A percentile compares a stretch with the other conserved stretches of the same genome.
These are phyloP conservation scores for Ophiothrix spiculata DNA, from an alignment of 35 echinoderm and acorn worm genomes.

Conservation along the genomic window DNA sequence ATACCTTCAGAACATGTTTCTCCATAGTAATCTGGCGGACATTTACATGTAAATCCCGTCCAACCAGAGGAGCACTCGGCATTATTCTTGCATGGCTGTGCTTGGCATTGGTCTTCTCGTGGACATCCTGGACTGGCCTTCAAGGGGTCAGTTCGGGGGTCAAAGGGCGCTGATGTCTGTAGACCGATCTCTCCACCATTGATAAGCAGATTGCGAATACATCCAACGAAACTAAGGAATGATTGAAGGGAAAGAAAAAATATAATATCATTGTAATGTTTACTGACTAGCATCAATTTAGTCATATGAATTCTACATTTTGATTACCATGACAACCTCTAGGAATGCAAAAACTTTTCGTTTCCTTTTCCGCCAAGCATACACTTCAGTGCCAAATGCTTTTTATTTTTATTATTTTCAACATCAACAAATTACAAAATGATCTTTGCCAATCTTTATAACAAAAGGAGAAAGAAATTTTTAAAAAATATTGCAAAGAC, in stretches of 20 bases:
- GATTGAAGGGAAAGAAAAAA: not conserved
- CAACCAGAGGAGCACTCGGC: slow-evolving; percentile 71
- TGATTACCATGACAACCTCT: no score
- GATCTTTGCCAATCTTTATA: no score
- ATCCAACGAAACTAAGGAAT: slow-evolving; percentile 83
- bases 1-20: slow-evolving; percentile 80
- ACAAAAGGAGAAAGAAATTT: no score
- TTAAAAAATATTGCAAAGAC: no score
- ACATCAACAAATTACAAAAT: no score
- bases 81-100: slow-evolving; percentile 69
- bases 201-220: slow-evolving; percentile 71
- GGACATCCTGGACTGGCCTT: slow-evolving; percentile 68
- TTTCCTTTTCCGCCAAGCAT: no score
- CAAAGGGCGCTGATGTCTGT: slow-evolving; percentile 45
- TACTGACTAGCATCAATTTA: no score
- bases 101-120: slow-evolving; percentile 58
- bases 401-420: not conserved
- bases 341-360: no score
- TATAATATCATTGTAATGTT: not conserved
- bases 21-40: slow-evolving; percentile 73
- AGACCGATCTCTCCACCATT: slow-evolving; percentile 51
- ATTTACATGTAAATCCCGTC: slow-evolving; percentile 70
- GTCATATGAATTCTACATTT: no score
- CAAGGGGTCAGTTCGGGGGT: slow-evolving; percentile 38
- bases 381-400: not conserved